phyloP scores from a whole-genome alignment of 1,140 invertebrate species.

The Venturia canescens region DNA sequence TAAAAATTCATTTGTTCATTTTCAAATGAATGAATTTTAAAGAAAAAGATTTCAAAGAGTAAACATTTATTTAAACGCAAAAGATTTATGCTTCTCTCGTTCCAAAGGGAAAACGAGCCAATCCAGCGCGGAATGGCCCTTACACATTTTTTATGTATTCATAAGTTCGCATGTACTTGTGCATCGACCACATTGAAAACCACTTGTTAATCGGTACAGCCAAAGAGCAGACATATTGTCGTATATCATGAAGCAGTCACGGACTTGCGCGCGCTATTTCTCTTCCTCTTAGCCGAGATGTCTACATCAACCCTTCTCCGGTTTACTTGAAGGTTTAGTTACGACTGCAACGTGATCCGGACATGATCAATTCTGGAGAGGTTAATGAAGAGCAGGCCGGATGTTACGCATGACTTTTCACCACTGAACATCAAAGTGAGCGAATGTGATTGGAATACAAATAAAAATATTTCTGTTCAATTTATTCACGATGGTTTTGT shows the following conservation, averaged over 20 bases:
- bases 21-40: too few relatives aligned
- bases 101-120: too few relatives aligned
- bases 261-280: conserved; percentile 43
- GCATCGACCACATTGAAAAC: conserved; percentile 42
- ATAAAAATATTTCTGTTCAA: too few relatives aligned
- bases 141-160: not conserved
- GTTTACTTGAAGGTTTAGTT: conserved; percentile 32
- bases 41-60: too few relatives aligned
- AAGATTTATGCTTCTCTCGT: too few relatives aligned
- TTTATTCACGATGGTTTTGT: not conserved
- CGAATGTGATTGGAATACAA: not conserved
- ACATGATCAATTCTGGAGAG: not conserved
- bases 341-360: conserved; percentile 32
- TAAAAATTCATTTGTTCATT: too few relatives aligned
- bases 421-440: not conserved
- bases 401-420: not conserved
- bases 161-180: not conserved
- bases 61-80: too few relatives aligned
- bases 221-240: conserved; percentile 9
- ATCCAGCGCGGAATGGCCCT: not conserved
- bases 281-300: conserved; percentile 16
- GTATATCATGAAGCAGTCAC: conserved; percentile 39
- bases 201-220: conserved; percentile 43
- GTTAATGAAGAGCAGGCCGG: not conserved
- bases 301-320: conserved; percentile 15